phyloP scores from a whole-genome alignment of 1,140 invertebrate genomes.

The Aphis gossypii region DNA sequence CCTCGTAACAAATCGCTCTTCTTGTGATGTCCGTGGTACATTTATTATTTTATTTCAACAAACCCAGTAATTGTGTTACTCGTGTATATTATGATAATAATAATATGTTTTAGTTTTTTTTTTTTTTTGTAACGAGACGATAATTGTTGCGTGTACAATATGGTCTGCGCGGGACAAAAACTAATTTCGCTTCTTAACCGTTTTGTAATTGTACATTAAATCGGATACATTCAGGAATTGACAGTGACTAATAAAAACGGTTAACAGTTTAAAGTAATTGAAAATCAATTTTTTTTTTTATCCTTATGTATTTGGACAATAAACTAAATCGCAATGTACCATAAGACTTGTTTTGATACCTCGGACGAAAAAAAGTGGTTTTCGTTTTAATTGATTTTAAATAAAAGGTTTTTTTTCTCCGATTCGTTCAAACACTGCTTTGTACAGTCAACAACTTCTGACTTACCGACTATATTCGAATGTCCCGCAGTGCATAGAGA shows the following conservation, averaged over 20 bases:
- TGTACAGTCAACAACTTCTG: background rate
- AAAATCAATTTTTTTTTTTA: background rate
- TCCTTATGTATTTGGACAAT: background rate
- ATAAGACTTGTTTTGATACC: background rate
- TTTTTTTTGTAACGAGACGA: background rate
- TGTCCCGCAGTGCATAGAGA: background rate
- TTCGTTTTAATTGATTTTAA: background rate
- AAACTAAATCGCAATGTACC: background rate
- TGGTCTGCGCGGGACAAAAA: background rate
- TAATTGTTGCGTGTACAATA: too few species aligned
- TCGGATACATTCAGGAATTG: background rate
- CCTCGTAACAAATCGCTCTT: background rate
- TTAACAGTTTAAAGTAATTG: background rate
- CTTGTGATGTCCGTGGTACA: too few species aligned
- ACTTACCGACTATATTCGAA: background rate
- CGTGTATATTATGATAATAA: background rate
- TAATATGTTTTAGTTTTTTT: background rate
- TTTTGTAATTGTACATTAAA: background rate
- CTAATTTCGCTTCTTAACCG: constrained; percentile 1
- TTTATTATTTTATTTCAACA: background rate
- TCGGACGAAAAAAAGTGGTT: background rate
- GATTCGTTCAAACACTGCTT: background rate
- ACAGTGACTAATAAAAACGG: background rate
- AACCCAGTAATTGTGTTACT: background rate
- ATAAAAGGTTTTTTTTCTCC: background rate